Evolutionary conservation across 2,113 vertebrate species (phyloP).

Genomic region (Bambusicola thoracicus): DNA sequence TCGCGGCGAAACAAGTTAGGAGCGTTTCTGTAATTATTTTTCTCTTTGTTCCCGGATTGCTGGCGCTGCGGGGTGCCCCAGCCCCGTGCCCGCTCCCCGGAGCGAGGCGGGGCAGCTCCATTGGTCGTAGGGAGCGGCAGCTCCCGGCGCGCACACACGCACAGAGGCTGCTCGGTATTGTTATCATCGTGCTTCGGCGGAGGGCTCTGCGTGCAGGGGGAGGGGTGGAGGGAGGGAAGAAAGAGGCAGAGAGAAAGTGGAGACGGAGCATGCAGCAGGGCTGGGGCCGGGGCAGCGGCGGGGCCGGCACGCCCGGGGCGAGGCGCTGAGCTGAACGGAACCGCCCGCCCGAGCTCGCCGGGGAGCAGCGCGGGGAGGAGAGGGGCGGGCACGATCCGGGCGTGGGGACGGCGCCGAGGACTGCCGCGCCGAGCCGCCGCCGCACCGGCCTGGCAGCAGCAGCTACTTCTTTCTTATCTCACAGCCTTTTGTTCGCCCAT

Average conservation of each 20-base stretch:
- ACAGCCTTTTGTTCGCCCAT: too few species aligned
- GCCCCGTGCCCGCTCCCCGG: too few species aligned
- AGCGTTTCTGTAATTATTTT: neutral
- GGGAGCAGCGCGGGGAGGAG: conserved; percentile 36
- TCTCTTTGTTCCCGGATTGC: neutral
- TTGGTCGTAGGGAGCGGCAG: neutral
- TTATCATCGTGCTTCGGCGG: conserved; percentile 52
- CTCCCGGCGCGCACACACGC: neutral
- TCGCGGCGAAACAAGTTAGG: neutral
- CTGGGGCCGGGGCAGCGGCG: conserved; percentile 25
- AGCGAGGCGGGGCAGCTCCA: too few species aligned
- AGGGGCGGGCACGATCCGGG: neutral
- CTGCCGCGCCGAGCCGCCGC: neutral
- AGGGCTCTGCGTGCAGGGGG: conserved; percentile 53
- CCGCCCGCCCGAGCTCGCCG: conserved; percentile 48
- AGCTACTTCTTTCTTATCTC: too few species aligned
- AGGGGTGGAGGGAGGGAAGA: conserved; percentile 54
- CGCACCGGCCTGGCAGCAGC: neutral
- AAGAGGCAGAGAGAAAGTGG: conserved; percentile 46
- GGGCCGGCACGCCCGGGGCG: neutral
- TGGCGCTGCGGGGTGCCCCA: neutral
- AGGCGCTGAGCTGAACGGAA: conserved; percentile 13
- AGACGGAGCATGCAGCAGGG: conserved; percentile 38
- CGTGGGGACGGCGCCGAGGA: neutral
- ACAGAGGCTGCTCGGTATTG: conserved; percentile 49